Evolutionary conservation across 2,113 vertebrate genomes (phyloP).

Genomic region (Calcarius ornatus): DNA sequence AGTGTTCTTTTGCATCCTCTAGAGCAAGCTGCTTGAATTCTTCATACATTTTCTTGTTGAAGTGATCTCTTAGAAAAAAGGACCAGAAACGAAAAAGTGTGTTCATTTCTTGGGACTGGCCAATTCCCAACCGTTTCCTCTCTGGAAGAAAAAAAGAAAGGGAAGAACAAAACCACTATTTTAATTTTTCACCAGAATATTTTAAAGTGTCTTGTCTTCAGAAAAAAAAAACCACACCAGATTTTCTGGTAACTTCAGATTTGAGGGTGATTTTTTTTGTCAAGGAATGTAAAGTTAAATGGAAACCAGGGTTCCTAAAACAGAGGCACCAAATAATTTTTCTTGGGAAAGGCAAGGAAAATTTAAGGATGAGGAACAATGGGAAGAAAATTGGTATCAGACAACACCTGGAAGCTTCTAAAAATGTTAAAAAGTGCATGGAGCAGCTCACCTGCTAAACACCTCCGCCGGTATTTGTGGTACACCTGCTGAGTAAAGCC

Average conservation of each 20-base stretch:
- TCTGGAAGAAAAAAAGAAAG: conserved; percentile 68
- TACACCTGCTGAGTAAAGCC: conserved; percentile 97
- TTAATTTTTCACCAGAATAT: neutral
- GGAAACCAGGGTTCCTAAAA: neutral
- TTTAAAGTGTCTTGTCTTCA: neutral
- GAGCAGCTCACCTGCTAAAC: conserved; percentile 83
- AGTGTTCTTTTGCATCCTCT: conserved; percentile 92
- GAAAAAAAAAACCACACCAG: neutral
- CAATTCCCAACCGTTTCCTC: conserved; percentile 90
- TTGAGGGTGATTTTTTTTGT: neutral
- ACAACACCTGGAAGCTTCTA: neutral
- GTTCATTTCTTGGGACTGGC: conserved; percentile 98
- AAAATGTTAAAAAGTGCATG: neutral
- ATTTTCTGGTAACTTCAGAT: neutral
- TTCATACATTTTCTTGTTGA: conserved; percentile 97
- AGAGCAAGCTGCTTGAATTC: conserved; percentile 90
- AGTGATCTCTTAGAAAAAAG: conserved; percentile 96
- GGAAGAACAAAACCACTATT: neutral
- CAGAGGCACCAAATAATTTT: neutral
- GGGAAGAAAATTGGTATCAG: neutral
- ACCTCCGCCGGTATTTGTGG: conserved; percentile 89
- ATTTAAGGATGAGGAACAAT: neutral
- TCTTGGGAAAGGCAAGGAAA: neutral
- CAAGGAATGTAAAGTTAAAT: neutral
- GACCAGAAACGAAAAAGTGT: conserved; percentile 98